phyloP scores from a whole-genome alignment of 2,797 vertebrate species.

The Lemur catta region DNA sequence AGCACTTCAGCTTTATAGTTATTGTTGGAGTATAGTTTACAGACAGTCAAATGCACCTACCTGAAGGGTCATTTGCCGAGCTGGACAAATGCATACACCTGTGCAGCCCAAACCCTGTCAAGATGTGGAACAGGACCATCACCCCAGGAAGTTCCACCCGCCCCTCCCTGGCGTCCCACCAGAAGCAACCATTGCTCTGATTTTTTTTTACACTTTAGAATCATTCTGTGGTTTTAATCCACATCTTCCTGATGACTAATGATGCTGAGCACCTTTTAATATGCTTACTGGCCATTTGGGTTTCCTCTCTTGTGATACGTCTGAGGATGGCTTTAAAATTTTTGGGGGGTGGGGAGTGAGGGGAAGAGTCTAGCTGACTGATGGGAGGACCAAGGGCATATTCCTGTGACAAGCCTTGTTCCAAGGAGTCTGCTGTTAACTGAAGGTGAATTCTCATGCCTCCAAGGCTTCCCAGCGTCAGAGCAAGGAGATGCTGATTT shows the following conservation, averaged over 20 bases:
- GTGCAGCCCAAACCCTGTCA: not conserved
- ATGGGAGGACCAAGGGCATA: not conserved
- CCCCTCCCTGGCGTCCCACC: rapidly evolving
- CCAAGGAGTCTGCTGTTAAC: not conserved
- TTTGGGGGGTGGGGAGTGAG: not conserved
- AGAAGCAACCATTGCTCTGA: not conserved
- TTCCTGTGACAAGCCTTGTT: not conserved
- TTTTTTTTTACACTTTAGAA: not conserved
- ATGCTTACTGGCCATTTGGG: not conserved
- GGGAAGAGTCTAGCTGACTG: not conserved
- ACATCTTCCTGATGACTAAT: not conserved
- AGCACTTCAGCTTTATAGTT: not conserved
- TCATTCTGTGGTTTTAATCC: not conserved
- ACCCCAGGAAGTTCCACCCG: not conserved
- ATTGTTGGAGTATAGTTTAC: not conserved
- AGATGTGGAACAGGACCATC: not conserved
- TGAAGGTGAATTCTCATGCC: not conserved
- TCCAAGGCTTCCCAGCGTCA: not conserved
- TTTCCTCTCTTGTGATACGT: not conserved
- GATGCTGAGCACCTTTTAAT: not conserved
- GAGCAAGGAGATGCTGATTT: slow-evolving; percentile 17
- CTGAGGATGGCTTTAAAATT: not conserved
- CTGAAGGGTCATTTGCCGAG: not conserved
- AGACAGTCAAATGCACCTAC: not conserved
- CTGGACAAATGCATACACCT: not conserved